Base-by-base conservation (phyloP, 2,797 vertebrate species). In the Malurus splendens region DNA sequence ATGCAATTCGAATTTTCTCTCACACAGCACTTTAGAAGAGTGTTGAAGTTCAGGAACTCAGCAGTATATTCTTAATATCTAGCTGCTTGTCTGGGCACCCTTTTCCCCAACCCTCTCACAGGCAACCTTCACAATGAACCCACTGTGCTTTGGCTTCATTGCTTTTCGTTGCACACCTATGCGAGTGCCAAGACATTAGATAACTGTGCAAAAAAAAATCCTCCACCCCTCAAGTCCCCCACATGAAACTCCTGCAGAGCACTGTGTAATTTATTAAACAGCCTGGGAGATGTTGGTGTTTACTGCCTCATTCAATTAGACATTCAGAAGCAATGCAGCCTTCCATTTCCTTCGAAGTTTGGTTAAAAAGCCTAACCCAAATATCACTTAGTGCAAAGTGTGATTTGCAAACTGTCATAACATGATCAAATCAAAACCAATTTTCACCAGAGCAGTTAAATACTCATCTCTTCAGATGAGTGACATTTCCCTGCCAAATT, bases 401-500 rank as follows among this genome's bases (percentile, higher is more conserved):
- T 81, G 90, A 95, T 95, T 94, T 95, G 90, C 77, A 50, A 93
- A 84, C 92, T 95, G 95, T 95, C 95, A 90, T 90, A 94, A 95
- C 92, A 95, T 88, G 82, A 95, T 95, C 90, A 94, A 93, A 95
- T 95, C 89, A 93, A 93, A 95, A 76, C 82, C 87, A 77, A 32
- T 95, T 94, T 93, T 93, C 89, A 95, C 95, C 90, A 94, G 90
- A 93, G 79, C 87, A 89, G 90, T 90, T 93, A 93, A 93, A 95
- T 94, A 90, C 74, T 92, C 54, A 87, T 92, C 73, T 84, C 72
- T 91, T 73, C 54, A 61, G 42, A 55, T 89, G 90, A 94, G 67
- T 93, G 95, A 95, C 94, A 92, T 84, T 86, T 93, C 72, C 77
- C 90, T 93, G 82, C 86, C 85, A 92, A 70, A 92, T 87, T 60